These are phyloP conservation scores for Drosophila tsacasi DNA, from an alignment of 1,140 invertebrate genomes.

Conservation along the genomic window DNA sequence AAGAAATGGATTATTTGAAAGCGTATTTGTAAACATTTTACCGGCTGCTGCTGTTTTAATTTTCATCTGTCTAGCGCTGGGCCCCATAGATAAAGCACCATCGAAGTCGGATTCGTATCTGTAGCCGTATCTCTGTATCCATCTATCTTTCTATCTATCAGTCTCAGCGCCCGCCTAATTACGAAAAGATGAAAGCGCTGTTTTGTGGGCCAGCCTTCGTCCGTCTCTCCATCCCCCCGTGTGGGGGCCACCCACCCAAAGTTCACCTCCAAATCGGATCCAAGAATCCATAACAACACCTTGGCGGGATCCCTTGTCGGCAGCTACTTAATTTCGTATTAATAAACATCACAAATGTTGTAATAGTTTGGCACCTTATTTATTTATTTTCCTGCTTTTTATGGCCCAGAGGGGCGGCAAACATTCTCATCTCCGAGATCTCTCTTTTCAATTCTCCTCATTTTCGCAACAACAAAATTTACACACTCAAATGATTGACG, in stretches of 20 bases:
- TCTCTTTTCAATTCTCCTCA: slow-evolving; percentile 23
- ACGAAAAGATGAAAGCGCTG: slow-evolving; percentile 81
- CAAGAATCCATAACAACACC: slow-evolving; percentile 45
- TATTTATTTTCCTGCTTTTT: slow-evolving; percentile 68
- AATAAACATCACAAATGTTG: slow-evolving; percentile 82
- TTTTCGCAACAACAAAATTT: slow-evolving; percentile 68
- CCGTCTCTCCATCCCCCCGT: slow-evolving; percentile 11
- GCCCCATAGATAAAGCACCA: slow-evolving; percentile 43
- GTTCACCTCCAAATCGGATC: slow-evolving; percentile 12
- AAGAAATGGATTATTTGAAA: not conserved
- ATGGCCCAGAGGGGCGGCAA: slow-evolving; percentile 46
- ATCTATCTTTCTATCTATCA: slow-evolving; percentile 66
- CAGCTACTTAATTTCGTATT: slow-evolving; percentile 81
- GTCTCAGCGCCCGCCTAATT: slow-evolving; percentile 75
- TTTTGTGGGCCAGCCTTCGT: slow-evolving; percentile 57
- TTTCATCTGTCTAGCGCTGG: slow-evolving; percentile 67
- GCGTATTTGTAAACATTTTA: slow-evolving; percentile 63
- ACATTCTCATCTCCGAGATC: slow-evolving; percentile 46
- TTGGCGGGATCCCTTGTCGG: slow-evolving; percentile 45
- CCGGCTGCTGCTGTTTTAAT: slow-evolving; percentile 71
- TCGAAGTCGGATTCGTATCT: slow-evolving; percentile 36
- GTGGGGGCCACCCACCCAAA: slow-evolving; percentile 62
- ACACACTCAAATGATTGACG: slow-evolving; percentile 68
- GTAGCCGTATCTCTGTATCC: slow-evolving; percentile 24
- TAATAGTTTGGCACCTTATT: slow-evolving; percentile 80